A percentile compares a stretch with the other conserved stretches of the same genome.
Conservation (phyloP, 2,888 invertebrate genomes). For the Notodonta dromedarius region DNA sequence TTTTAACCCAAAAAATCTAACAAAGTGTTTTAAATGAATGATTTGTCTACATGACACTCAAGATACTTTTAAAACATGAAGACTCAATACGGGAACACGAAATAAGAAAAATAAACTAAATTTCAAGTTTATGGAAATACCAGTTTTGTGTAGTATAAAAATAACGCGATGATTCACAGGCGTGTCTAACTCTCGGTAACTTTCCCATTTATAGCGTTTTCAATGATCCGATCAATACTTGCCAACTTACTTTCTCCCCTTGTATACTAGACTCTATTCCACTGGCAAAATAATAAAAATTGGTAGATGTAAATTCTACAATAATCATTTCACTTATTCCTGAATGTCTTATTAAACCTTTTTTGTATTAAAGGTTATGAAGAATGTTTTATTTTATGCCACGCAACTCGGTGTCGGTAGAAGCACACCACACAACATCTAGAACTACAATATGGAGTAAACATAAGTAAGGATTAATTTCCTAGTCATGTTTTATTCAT, state of each 20-base stretch:
- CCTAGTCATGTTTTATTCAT: conserved; percentile 20
- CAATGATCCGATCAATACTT: conserved; percentile 53
- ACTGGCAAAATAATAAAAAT: conserved; percentile 29
- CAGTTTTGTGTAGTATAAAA: neutral
- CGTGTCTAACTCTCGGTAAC: conserved; percentile 53
- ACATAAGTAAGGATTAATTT: conserved; percentile 24
- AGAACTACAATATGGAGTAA: conserved; percentile 19
- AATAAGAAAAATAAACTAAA: neutral
- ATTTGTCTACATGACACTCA: too few species aligned
- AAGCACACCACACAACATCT: too few species aligned
- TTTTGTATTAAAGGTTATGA: too few species aligned
- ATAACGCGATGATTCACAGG: conserved; percentile 35
- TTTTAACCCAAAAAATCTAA: too few species aligned
- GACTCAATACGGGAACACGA: neutral
- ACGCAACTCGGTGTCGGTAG: neutral
- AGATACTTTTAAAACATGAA: too few species aligned
- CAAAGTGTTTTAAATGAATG: too few species aligned
- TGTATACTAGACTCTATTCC: conserved; percentile 20
- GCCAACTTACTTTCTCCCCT: conserved; percentile 61
- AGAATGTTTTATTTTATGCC: neutral
- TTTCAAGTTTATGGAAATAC: neutral
- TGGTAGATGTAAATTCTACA: conserved; percentile 9
- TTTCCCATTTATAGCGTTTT: conserved; percentile 52
- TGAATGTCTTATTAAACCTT: neutral
- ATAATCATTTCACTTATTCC: too few species aligned